Evolutionary conservation across 2,797 vertebrate species (phyloP), one percentile per base, ranked within the genome.

Genomic region (Todus mexicanus): DNA sequence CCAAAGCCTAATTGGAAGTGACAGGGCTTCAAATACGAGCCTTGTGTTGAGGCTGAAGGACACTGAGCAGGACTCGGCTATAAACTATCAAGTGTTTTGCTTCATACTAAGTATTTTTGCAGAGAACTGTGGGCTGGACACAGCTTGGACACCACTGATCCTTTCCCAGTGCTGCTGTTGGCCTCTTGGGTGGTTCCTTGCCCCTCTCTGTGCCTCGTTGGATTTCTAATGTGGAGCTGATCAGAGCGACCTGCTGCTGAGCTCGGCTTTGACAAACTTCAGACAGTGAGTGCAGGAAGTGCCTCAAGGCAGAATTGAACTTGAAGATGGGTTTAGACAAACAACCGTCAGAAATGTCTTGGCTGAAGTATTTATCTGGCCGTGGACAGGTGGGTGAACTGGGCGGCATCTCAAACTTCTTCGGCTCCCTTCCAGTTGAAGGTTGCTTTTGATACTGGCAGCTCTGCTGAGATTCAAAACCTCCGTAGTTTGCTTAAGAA

Each of bases 251-350:
- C 51, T 25, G 40, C 29, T 31, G 65, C 18, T 0, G 5, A 75
- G 42, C 42, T 8, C 1, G 21, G 8, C 50, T 29, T 29, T 29
- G 6, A 3, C 10, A 6, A 61, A 40, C 59, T n/a, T 45, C 50
- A 21, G 19, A 6, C 0, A 0, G 9, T 0, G 1, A 5, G 1
- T 4, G 59, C 38, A 42, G 69, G 48, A 51, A 15, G 15, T 5
- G 40, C 79, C 80, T 48, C 0, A 0, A 66, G 72, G 75, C 72
- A 45, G 38, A 88, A 22, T 43, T 26, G 18, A 23, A 47, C 43
- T 43, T 71, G 33, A 17, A 26, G 71, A 9, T 37, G 64, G 31
- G 14, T 76, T 87, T 56, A 74, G 61, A 37, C 57, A 89, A 89
- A 33, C 65, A 81, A 16, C 35, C n/a, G 56, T 33, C 47, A 70